phyloP scores from a whole-genome alignment of 2,797 vertebrate genomes.

The Dendrocincla fuliginosa region DNA sequence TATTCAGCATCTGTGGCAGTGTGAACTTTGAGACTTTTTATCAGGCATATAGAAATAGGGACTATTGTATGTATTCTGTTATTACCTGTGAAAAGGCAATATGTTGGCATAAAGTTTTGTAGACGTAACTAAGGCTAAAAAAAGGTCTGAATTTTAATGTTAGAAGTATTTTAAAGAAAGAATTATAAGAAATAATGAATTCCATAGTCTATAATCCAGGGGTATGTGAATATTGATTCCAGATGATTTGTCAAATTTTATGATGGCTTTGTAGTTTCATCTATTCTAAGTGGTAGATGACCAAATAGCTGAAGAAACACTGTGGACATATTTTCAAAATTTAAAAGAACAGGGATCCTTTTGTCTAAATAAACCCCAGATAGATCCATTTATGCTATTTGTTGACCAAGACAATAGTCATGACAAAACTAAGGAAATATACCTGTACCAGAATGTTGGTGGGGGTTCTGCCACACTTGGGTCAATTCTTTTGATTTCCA shows the following conservation, averaged over 20 bases:
- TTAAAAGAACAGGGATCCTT: neutral
- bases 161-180: neutral
- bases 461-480: neutral
- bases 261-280: neutral
- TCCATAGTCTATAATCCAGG: neutral
- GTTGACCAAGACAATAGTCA: neutral
- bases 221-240: neutral
- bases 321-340: neutral
- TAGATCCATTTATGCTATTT: neutral
- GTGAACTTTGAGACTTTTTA: neutral
- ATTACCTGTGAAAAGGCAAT: neutral
- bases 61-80: neutral
- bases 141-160: neutral
- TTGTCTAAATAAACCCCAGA: neutral
- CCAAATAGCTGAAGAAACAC: neutral
- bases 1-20: neutral
- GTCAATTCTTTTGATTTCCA: neutral
- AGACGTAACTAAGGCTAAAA: neutral
- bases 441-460: too few relatives aligned
- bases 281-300: neutral
- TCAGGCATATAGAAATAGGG: neutral
- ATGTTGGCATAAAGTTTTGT: neutral
- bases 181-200: neutral
- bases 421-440: neutral
- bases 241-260: neutral